Evolutionary conservation across 2,888 invertebrate genomes (phyloP).

Genomic region (Diachrysia chrysitis): DNA sequence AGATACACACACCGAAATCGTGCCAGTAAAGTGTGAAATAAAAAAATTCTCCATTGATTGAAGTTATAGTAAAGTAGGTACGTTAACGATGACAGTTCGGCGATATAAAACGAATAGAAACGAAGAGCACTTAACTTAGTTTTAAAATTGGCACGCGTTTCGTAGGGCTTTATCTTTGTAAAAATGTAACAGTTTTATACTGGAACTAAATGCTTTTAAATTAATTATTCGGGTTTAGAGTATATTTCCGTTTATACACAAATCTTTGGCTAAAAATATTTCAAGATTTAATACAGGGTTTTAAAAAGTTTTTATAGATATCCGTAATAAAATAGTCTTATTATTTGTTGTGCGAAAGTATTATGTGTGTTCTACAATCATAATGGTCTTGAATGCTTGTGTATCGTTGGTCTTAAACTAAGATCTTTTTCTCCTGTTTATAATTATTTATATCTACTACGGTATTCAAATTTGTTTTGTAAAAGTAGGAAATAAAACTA

Average conservation of each 20-base stretch:
- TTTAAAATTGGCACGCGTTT: conserved; percentile 27
- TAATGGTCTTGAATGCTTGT: no score
- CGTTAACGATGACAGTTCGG: conserved; percentile 24
- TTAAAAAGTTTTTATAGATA: background rate
- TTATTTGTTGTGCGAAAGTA: background rate
- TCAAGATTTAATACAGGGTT: background rate
- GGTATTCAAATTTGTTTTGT: no score
- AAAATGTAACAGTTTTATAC: background rate
- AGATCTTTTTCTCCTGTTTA: no score
- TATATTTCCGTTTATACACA: background rate
- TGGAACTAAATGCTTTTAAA: background rate
- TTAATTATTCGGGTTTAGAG: background rate
- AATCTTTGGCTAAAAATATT: background rate
- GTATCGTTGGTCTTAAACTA: no score
- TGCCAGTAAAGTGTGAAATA: conserved; percentile 22
- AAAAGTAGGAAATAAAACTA: no score
- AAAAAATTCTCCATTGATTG: conserved; percentile 30
- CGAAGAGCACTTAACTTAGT: conserved; percentile 22
- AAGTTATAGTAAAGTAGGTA: conserved; percentile 30
- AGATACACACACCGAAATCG: conserved; percentile 14
- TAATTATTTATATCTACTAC: no score
- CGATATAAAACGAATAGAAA: conserved; percentile 25
- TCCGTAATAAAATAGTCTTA: background rate
- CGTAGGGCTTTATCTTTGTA: conserved; percentile 4
- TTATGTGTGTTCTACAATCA: no score